Evolutionary conservation across 2,113 vertebrate genomes (phyloP).

Genomic region (Irena cyanogastra): DNA sequence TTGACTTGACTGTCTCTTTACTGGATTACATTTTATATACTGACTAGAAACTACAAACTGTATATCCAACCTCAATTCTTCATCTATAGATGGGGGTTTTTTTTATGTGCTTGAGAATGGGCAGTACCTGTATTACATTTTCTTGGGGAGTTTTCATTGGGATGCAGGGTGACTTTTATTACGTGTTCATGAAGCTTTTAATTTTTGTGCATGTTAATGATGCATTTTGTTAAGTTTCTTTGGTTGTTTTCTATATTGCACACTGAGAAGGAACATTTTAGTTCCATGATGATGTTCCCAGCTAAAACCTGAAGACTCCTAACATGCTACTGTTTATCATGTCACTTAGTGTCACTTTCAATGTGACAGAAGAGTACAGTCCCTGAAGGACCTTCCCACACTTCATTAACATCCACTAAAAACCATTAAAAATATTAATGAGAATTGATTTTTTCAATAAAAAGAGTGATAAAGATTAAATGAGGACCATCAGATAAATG

Average conservation of each 20-base stretch:
- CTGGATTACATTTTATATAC: neutral
- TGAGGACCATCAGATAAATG: neutral
- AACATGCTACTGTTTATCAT: neutral
- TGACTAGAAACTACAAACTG: neutral
- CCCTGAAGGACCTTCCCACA: neutral
- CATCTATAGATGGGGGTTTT: neutral
- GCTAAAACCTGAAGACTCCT: neutral
- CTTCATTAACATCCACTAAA: neutral
- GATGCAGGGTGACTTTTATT: neutral
- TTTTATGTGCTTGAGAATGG: neutral
- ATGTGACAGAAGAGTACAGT: neutral
- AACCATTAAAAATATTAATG: neutral
- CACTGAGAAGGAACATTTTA: neutral
- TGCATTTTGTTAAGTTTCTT: neutral
- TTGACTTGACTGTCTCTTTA: neutral
- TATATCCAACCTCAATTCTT: neutral
- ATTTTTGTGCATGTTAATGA: neutral
- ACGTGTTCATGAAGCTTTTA: neutral
- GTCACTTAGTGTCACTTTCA: neutral
- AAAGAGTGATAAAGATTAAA: slow-evolving; percentile 10
- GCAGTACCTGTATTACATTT: neutral
- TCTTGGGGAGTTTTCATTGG: neutral
- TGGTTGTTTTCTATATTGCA: neutral
- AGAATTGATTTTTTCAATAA: neutral
- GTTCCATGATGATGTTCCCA: neutral